Conservation (phyloP, 2,113 vertebrate genomes). For the Labeo rohita region DNA sequence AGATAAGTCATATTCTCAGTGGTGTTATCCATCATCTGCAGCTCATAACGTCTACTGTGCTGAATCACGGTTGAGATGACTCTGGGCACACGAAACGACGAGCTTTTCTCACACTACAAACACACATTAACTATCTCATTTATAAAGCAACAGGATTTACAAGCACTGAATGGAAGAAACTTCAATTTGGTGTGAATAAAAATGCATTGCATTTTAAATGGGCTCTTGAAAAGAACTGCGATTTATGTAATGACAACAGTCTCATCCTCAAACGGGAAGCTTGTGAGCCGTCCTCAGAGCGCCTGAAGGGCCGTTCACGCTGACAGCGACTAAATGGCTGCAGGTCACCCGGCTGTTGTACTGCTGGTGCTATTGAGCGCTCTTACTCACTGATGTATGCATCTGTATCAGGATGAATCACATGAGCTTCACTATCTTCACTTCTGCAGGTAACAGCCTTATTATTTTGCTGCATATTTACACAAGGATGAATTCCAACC, state of each 20-base stretch:
- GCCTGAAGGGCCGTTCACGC: background rate
- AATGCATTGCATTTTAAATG: background rate
- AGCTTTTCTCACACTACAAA: conserved; percentile 26
- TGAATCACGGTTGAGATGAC: background rate
- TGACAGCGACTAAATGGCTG: background rate
- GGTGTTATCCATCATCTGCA: conserved; percentile 39
- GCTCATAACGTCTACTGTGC: conserved; percentile 18
- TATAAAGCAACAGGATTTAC: background rate
- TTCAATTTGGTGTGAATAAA: background rate
- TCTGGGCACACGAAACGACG: background rate
- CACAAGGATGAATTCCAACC: background rate
- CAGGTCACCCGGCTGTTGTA: background rate
- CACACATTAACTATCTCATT: background rate
- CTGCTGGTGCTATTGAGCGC: background rate
- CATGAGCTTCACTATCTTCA: background rate
- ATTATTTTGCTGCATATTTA: background rate
- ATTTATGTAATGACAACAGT: background rate
- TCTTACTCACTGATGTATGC: background rate
- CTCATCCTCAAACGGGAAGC: background rate
- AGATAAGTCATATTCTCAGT: conserved; percentile 24
- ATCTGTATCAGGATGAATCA: background rate
- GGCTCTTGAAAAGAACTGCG: background rate
- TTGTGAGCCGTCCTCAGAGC: background rate
- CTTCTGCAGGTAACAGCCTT: background rate
- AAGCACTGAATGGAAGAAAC: background rate